Evolutionary conservation across 1,140 invertebrate genomes (phyloP).

Genomic region (Condylostylus longicornis): DNA sequence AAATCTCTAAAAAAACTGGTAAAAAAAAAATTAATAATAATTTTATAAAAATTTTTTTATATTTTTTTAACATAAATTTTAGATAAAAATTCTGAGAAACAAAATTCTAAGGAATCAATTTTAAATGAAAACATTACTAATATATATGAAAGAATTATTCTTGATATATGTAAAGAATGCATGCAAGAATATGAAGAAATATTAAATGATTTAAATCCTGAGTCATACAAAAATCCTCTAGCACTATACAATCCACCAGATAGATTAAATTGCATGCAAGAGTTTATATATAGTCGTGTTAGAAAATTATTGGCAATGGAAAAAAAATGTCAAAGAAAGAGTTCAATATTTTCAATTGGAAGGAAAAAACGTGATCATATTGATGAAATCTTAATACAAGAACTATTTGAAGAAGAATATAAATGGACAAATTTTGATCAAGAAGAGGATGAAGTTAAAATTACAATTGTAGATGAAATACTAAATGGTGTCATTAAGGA

Average conservation of each 20-base stretch:
- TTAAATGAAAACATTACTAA: conserved; percentile 16
- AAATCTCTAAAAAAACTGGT: conserved; percentile 7
- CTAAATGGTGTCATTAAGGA: too few relatives aligned
- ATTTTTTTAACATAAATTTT: conserved; percentile 5
- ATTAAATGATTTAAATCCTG: conserved; percentile 1
- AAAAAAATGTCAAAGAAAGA: conserved; percentile 5
- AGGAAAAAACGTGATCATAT: conserved; percentile 12
- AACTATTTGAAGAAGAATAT: conserved; percentile 14
- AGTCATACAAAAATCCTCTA: conserved; percentile 9
- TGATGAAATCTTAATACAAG: conserved; percentile 13
- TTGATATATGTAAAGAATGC: conserved; percentile 15
- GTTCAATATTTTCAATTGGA: conserved; percentile 8
- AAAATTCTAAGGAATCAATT: conserved; percentile 8
- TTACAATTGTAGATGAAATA: conserved; percentile 12
- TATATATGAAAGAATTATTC: conserved; percentile 16
- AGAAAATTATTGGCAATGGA: conserved; percentile 9
- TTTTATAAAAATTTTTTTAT: not conserved
- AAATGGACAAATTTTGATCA: conserved; percentile 14
- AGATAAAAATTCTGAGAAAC: conserved; percentile 8
- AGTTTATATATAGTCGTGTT: conserved; percentile 10
- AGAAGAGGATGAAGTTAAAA: conserved; percentile 12
- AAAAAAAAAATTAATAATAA: not conserved
- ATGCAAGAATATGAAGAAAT: conserved; percentile 6
- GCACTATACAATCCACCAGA: conserved; percentile 14
- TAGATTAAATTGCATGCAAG: conserved; percentile 12